Evolutionary conservation across 2,888 invertebrate species (phyloP), one percentile per base, ranked within the genome.

Genomic region (Euplagia quadripunctaria): DNA sequence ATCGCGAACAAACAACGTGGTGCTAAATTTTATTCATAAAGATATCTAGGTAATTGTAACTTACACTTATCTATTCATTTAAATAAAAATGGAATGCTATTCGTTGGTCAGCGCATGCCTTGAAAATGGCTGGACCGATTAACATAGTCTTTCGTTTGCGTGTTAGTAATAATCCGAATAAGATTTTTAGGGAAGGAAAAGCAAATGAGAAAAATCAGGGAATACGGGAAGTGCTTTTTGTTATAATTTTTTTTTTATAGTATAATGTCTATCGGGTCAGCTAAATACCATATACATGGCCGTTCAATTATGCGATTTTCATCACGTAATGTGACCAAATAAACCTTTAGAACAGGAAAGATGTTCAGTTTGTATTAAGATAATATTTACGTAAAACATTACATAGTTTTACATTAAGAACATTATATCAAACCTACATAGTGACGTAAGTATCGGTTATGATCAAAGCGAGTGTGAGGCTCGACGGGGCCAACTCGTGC

Each of bases 401-500:
- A 66, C 51, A 68, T 42, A 68, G 64, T 64, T 64, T 64, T 64
- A 68, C 68, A 61, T 4, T 31, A 0, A 49, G 17, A 31, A 66
- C 46, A 46, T 46, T 46, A 46, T 31, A 31, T 58, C 4, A n/a
- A 64, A 64, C 20, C 20, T 71, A 71, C 65, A 68, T 68, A 74
- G 74, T 70, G 46, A 51, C 55, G 52, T 55, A 72, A 82, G 76
- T 84, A 84, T 82, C 72, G 77, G 82, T 84, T 85, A 85, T 83
- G 84, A 85, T 85, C 81, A 83, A 84, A 84, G 84, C 80, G 68
- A 75, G 64, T 66, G 68, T 71, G 72, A 71, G 76, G 72, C 72
- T 67, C 58, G 72, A 68, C 72, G 72, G 68, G 87, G 88, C 88
- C 86, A 88, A 86, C 88, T 90, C 89, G 88, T 86, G 88, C 87